These are phyloP conservation scores for Solenopsis fugax DNA, from an alignment of 1,140 invertebrate species.

Conservation along the genomic window DNA sequence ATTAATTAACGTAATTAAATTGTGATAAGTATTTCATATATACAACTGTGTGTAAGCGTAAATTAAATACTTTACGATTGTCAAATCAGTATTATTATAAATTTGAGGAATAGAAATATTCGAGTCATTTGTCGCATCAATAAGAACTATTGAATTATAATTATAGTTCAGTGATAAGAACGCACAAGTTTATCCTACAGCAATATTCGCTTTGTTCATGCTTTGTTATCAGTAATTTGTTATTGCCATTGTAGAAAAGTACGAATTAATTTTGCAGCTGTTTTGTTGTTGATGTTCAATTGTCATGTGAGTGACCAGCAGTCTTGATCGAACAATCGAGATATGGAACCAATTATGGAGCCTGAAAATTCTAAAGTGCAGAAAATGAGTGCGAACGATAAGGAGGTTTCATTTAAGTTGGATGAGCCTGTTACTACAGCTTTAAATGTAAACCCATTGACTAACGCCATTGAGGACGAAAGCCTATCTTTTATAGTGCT, in stretches of 20 bases:
- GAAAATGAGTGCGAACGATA: neutral
- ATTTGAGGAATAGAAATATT: neutral
- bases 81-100: neutral
- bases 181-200: neutral
- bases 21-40: neutral
- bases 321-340: neutral
- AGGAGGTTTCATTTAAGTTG: neutral
- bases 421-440: neutral
- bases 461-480: neutral
- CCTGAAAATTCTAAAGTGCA: neutral
- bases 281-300: neutral
- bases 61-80: neutral
- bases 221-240: constrained; percentile 3
- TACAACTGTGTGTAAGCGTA: neutral
- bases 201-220: neutral
- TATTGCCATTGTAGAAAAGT: neutral
- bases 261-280: neutral
- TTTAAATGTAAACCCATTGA: neutral
- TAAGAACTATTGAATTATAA: too few relatives aligned
- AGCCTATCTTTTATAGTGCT: constrained; percentile 38
- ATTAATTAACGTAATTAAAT: neutral
- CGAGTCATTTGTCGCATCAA: neutral
- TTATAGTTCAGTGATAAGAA: neutral
- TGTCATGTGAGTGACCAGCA: neutral
- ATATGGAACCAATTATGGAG: neutral